phyloP scores from a whole-genome alignment of 1,140 invertebrate genomes.

The Eubasilissa regina region DNA sequence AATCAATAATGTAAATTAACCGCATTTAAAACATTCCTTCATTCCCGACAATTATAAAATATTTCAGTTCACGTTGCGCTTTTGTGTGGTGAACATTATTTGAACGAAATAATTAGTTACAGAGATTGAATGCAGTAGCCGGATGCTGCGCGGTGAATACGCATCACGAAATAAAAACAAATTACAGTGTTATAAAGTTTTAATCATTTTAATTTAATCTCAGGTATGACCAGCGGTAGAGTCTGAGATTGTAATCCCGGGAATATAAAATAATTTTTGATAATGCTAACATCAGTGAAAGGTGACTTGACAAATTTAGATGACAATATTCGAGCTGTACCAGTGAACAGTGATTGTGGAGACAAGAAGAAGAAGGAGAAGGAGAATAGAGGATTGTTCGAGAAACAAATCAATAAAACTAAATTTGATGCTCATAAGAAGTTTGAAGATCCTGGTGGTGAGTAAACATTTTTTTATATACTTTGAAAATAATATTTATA shows the following conservation, averaged over 20 bases:
- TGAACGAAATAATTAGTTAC: not conserved
- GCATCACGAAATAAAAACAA: not conserved
- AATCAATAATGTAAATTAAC: conserved; percentile 27
- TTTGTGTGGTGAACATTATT: conserved; percentile 13
- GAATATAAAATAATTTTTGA: not conserved
- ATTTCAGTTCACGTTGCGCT: conserved; percentile 12
- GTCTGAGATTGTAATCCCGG: not conserved
- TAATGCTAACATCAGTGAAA: conserved; percentile 54
- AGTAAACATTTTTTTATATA: conserved; percentile 4
- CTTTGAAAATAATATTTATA: not conserved
- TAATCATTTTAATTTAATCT: not conserved
- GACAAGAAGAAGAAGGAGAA: conserved; percentile 36
- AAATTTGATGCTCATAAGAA: conserved; percentile 50
- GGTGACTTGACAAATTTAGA: conserved; percentile 36
- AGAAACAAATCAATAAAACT: conserved; percentile 56
- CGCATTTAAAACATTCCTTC: conserved; percentile 14
- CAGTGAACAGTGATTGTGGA: conserved; percentile 32
- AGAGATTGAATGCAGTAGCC: conserved; percentile 7
- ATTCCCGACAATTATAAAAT: conserved; percentile 19
- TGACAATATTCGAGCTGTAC: conserved; percentile 20
- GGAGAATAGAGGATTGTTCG: conserved; percentile 50
- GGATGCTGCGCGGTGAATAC: conserved; percentile 16
- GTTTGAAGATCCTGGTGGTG: conserved; percentile 48
- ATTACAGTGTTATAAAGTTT: not conserved
- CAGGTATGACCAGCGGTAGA: not conserved